Base-by-base conservation (phyloP, 2,113 vertebrate genomes). In the Actenoides lindsayi region DNA sequence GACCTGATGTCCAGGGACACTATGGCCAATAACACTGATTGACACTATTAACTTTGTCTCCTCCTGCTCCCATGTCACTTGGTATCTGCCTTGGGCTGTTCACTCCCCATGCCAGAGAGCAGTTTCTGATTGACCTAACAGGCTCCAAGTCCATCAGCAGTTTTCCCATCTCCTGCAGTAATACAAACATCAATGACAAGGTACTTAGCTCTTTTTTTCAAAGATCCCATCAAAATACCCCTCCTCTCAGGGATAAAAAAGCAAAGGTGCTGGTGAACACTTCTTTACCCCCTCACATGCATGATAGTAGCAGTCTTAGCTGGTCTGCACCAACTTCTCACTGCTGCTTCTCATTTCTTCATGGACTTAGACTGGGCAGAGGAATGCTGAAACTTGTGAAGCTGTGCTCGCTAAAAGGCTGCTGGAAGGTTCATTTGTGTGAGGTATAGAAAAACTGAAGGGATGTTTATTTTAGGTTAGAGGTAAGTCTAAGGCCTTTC, bases 231-330 rank as follows among this genome's bases (percentile, higher is more conserved):
- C 16, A 69, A 64, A 88, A 89, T n/a, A 1, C 4, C 9, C 8
- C 14, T 77, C 16, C 13, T 80, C 31, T 60, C 3, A 9, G 13
- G 1, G 9, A 4, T 7, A 6, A 6, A 3, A n/a, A 24, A 4
- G 7, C 23, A 48, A 62, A 0, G 1, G 2, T 62, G 8, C 20
- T 31, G 13, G 4, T 37, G 28, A 78, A 16, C 8, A 15, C 12
- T 74, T 50, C 35, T 65, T 90, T 87, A 11, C 18, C 14, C n/a
- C 7, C n/a, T 87, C 35, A 33, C 4, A 8, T 17, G 30, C 13
- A 39, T 42, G 33, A 5, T 2, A 65, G 10, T 42, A 54, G 23
- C 16, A 8, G 37, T 57, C 41, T 35, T 73, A 71, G 39, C 17
- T 46, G 56, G 16, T 71, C 73, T 64, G 11, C 83, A 69, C 30